These are phyloP conservation scores for Hydrozoanthus tunicans DNA, from an alignment of 64 coral and sea anemone genomes.

Conservation along the genomic window DNA sequence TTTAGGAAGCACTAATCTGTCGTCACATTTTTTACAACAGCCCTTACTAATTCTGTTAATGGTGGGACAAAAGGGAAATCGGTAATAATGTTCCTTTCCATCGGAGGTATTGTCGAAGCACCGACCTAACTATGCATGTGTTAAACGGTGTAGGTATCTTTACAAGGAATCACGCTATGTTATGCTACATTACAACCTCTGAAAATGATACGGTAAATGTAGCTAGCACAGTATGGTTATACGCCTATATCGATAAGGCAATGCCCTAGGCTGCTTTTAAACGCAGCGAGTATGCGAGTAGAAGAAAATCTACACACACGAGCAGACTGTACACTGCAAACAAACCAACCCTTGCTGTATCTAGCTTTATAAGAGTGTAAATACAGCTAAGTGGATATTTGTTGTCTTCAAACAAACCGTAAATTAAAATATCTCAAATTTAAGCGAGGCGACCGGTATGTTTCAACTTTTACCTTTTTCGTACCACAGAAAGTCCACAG, in stretches of 20 bases:
- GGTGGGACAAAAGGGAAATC: no score
- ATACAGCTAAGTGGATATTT: slow-evolving; percentile 7
- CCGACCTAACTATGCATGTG: no score
- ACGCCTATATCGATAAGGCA: background rate
- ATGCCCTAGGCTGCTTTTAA: slow-evolving; percentile 29
- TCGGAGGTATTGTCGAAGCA: no score
- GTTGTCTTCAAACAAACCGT: slow-evolving; percentile 2
- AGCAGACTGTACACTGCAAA: background rate
- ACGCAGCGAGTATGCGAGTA: background rate
- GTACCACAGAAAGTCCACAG: background rate
- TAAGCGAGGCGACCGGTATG: background rate
- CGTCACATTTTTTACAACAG: no score
- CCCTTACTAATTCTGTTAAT: no score
- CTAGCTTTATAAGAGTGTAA: slow-evolving; percentile 10
- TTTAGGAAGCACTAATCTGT: no score
- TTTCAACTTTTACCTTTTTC: background rate
- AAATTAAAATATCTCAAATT: background rate
- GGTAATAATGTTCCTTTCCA: no score
- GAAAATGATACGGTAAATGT: background rate
- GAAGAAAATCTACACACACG: background rate
- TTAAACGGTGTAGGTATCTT: no score
- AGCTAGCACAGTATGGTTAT: slow-evolving; percentile 14
- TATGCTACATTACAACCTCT: background rate
- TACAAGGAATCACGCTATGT: background rate
- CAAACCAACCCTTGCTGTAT: background rate